phyloP scores from a whole-genome alignment of 1,140 invertebrate species.

The Panagrolaimus sp. region DNA sequence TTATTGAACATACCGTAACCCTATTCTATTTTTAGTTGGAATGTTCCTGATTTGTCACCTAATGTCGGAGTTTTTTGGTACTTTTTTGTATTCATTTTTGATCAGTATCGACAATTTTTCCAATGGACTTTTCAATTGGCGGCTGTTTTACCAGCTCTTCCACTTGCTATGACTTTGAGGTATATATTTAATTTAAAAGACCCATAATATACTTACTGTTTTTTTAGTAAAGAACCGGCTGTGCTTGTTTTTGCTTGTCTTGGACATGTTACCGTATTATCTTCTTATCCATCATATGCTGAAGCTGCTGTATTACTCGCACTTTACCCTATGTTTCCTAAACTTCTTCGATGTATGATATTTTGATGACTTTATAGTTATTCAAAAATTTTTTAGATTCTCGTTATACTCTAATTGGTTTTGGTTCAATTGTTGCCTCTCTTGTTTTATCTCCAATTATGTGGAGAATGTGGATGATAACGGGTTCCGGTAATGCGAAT shows the following conservation, averaged over 20 bases:
- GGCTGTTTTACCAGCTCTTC: constrained; percentile 81
- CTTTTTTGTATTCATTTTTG: constrained; percentile 99
- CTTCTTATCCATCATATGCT: constrained; percentile 89
- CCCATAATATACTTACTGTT: background rate
- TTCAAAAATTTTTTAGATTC: constrained; percentile 59
- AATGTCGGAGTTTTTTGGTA: constrained; percentile 99
- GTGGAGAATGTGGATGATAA: constrained; percentile 96
- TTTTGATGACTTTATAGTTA: background rate
- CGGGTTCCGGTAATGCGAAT: constrained; percentile 95
- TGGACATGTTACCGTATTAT: constrained; percentile 80
- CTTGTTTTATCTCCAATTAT: constrained; percentile 83
- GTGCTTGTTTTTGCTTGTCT: constrained; percentile 77
- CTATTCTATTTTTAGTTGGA: constrained; percentile 56
- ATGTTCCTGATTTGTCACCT: constrained; percentile 84
- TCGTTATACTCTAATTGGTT: constrained; percentile 79
- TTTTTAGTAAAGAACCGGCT: constrained; percentile 70
- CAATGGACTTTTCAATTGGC: constrained; percentile 94
- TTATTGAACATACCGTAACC: constrained; percentile 33
- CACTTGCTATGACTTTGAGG: constrained; percentile 75
- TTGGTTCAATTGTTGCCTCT: constrained; percentile 77
- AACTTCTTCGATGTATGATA: constrained; percentile 74
- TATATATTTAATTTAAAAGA: constrained; percentile 44
- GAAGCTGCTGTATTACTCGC: constrained; percentile 87
- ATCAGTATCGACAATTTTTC: constrained; percentile 90
- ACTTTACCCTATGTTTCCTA: constrained; percentile 81